A percentile compares a stretch with the other conserved stretches of the same genome.
Evolutionary conservation across 1,140 invertebrate genomes (phyloP).

Genomic region (Campodea augens): DNA sequence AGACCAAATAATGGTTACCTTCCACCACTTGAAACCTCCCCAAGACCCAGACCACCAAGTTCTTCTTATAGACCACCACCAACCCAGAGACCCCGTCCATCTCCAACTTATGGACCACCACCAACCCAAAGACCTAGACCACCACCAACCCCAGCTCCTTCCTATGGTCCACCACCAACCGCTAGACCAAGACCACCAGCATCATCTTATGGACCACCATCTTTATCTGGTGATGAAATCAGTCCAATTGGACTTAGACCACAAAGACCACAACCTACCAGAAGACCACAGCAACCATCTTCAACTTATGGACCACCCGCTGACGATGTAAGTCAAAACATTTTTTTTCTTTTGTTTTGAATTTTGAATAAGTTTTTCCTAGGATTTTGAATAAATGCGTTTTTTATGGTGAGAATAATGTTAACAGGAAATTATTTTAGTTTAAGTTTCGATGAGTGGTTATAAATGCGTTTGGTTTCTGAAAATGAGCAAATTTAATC

Average conservation of each 20-base stretch:
- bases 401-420: no score
- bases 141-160: slow-evolving; percentile 15
- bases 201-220: slow-evolving; percentile 12
- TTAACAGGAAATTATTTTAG: no score
- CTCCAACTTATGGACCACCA: slow-evolving; percentile 10
- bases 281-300: neutral
- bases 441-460: no score
- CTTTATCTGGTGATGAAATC: slow-evolving; percentile 16
- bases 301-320: neutral
- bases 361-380: neutral
- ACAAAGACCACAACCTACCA: neutral
- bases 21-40: slow-evolving; percentile 1
- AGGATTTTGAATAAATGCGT: no score
- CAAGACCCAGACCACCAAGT: slow-evolving; percentile 7
- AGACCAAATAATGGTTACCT: slow-evolving; percentile 17
- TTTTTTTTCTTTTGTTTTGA: slow-evolving; percentile 6
- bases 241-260: neutral
- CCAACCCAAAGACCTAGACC: slow-evolving; percentile 16
- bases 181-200: slow-evolving; percentile 13
- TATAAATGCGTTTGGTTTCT: no score
- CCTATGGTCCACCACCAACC: slow-evolving; percentile 12
- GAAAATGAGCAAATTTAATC: no score
- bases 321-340: neutral
- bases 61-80: slow-evolving; percentile 15
- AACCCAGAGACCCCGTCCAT: slow-evolving; percentile 12